Conservation (phyloP, 1,140 invertebrate genomes). For the Drosophila orena region DNA sequence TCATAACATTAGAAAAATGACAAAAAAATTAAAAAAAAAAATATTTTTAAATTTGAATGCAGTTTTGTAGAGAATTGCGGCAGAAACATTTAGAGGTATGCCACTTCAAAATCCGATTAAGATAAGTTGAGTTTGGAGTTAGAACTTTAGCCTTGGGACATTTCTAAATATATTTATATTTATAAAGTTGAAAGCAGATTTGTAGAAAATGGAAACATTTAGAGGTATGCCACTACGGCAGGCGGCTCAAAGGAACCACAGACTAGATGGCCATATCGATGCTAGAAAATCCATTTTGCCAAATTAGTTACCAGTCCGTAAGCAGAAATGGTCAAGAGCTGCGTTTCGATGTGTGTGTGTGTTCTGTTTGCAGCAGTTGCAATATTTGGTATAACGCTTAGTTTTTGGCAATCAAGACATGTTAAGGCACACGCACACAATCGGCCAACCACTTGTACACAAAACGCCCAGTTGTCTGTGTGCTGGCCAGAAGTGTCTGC, state of each 20-base stretch:
- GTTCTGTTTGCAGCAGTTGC: neutral
- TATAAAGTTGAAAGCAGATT: no score
- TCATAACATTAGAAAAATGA: no score
- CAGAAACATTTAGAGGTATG: no score
- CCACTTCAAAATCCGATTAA: no score
- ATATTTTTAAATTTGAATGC: no score
- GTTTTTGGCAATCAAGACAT: slow-evolving; percentile 4
- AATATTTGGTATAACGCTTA: slow-evolving; percentile 3
- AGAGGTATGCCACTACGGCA: no score
- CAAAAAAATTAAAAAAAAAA: no score
- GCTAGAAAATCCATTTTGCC: slow-evolving; percentile 8
- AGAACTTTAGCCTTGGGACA: no score
- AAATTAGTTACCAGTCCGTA: slow-evolving; percentile 34
- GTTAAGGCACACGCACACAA: neutral
- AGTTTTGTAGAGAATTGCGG: no score
- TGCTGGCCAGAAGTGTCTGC: slow-evolving; percentile 41
- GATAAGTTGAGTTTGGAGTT: no score
- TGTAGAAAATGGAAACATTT: no score
- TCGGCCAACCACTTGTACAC: neutral
- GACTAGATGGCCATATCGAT: slow-evolving; percentile 17
- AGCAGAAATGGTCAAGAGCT: slow-evolving; percentile 20
- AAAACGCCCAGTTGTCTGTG: slow-evolving; percentile 10
- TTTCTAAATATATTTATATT: no score
- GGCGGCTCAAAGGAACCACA: slow-evolving; percentile 12
- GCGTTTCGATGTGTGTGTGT: neutral